These are phyloP conservation scores for Phrynocephalus vlangalii DNA, from an alignment of 2,797 vertebrate genomes.

Conservation along the genomic window DNA sequence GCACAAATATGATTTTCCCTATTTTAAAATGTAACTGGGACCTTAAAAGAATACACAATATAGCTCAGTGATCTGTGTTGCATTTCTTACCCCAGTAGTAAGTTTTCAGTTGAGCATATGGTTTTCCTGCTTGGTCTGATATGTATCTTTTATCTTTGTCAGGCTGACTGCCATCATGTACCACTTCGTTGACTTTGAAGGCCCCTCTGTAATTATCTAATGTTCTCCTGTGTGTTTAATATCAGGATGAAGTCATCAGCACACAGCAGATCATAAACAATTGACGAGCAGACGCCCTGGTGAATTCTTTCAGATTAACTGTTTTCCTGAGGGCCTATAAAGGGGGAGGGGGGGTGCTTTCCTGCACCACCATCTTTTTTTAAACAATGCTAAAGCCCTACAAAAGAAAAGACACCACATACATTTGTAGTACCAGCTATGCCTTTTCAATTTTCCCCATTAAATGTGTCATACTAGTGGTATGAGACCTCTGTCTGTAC, in stretches of 20 bases:
- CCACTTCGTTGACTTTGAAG: constrained; percentile 32
- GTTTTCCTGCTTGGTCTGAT: constrained; percentile 2
- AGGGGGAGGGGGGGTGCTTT: not conserved
- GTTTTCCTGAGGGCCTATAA: constrained; percentile 6
- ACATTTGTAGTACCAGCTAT: constrained; percentile 15
- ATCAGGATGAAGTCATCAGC: constrained; percentile 38
- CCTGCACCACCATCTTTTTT: not conserved
- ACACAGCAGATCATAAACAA: constrained; percentile 31
- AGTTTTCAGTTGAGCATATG: not conserved
- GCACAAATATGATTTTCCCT: too few relatives aligned
- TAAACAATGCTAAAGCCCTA: not conserved
- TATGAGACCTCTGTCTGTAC: not conserved
- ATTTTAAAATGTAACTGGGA: too few relatives aligned
- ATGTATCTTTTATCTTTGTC: constrained; percentile 11
- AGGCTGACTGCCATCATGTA: constrained; percentile 11
- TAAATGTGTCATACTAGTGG: not conserved
- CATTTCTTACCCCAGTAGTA: not conserved
- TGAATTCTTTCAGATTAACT: constrained; percentile 7
- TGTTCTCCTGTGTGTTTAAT: constrained; percentile 11
- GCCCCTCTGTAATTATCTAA: constrained; percentile 24
- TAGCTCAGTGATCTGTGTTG: not conserved
- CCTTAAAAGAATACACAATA: not conserved
- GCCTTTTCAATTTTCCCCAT: not conserved
- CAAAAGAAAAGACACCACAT: constrained; percentile 6
- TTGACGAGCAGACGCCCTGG: constrained; percentile 1